phyloP scores from a whole-genome alignment of 2,888 invertebrate genomes.

The Microctonus brassicae region DNA sequence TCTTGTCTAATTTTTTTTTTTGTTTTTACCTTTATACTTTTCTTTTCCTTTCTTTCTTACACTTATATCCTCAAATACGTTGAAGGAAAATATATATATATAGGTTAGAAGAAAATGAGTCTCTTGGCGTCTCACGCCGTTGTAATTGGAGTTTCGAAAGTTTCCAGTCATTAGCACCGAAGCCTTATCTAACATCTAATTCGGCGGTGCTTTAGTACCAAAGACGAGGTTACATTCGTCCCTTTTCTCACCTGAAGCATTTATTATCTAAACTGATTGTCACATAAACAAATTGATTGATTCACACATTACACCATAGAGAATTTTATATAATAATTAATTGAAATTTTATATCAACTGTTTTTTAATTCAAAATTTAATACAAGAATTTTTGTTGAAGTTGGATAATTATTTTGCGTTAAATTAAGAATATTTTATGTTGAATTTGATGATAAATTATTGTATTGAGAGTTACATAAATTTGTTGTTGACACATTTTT shows the following conservation, averaged over 20 bases:
- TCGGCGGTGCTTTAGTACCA: slow-evolving; percentile 39
- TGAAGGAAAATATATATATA: slow-evolving; percentile 15
- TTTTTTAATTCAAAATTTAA: too few species aligned
- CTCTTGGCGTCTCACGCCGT: slow-evolving; percentile 40
- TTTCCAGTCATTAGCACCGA: slow-evolving; percentile 63
- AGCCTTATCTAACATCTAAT: slow-evolving; percentile 63
- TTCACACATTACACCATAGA: too few species aligned
- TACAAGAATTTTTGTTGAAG: too few species aligned
- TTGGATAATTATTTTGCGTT: too few species aligned
- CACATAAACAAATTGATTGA: not conserved
- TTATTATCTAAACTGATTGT: not conserved
- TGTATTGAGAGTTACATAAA: too few species aligned
- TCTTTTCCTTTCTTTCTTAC: slow-evolving; percentile 11
- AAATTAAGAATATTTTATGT: too few species aligned
- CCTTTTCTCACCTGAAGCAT: not conserved
- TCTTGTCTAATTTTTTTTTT: not conserved
- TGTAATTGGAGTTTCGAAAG: slow-evolving; percentile 64
- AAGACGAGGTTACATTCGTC: slow-evolving; percentile 6
- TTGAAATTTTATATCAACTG: too few species aligned
- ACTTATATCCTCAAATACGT: slow-evolving; percentile 3
- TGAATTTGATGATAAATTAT: too few species aligned
- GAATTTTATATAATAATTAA: too few species aligned
- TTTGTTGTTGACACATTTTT: too few species aligned
- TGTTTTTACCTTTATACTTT: not conserved
- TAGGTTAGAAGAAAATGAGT: slow-evolving; percentile 12